Percentiles rank a stretch among this genome's conserved stretches.
phyloP scores from a whole-genome alignment of 2,888 invertebrate genomes.

The Sympetrum striolatum region DNA sequence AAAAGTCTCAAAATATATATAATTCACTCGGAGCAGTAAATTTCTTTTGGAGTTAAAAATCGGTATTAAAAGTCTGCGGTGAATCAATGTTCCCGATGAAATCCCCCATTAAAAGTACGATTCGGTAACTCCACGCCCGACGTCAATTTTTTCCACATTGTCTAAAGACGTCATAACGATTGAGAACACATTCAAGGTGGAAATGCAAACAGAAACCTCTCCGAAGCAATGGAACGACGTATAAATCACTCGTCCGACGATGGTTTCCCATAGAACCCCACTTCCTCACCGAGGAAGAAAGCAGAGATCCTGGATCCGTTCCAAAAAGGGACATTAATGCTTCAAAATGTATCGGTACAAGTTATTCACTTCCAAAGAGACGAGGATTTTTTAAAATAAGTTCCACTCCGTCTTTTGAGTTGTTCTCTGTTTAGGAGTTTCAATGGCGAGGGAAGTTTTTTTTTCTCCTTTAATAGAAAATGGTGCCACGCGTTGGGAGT shows the following conservation, averaged over 20 bases:
- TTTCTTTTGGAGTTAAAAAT: too few relatives aligned
- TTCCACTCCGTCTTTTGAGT: not conserved
- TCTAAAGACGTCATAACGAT: too few relatives aligned
- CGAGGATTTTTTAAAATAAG: not conserved
- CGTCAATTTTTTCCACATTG: too few relatives aligned
- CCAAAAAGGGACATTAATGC: not conserved
- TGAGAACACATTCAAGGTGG: not conserved
- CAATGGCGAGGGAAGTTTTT: not conserved
- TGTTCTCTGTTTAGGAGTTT: not conserved
- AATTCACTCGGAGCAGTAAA: too few relatives aligned
- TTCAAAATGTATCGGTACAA: not conserved
- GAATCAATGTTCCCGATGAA: too few relatives aligned
- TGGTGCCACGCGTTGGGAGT: not conserved
- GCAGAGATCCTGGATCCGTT: not conserved
- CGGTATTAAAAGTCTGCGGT: too few relatives aligned
- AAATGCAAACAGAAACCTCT: not conserved
- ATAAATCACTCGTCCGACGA: not conserved
- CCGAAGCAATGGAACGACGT: not conserved
- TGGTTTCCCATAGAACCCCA: not conserved
- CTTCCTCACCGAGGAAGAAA: not conserved
- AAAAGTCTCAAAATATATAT: too few relatives aligned
- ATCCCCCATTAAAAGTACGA: too few relatives aligned
- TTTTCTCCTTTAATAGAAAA: not conserved
- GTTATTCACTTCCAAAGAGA: not conserved
- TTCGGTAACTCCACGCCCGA: too few relatives aligned